Conservation (phyloP, 2,888 invertebrate genomes). For the Eucera pruinosa region DNA sequence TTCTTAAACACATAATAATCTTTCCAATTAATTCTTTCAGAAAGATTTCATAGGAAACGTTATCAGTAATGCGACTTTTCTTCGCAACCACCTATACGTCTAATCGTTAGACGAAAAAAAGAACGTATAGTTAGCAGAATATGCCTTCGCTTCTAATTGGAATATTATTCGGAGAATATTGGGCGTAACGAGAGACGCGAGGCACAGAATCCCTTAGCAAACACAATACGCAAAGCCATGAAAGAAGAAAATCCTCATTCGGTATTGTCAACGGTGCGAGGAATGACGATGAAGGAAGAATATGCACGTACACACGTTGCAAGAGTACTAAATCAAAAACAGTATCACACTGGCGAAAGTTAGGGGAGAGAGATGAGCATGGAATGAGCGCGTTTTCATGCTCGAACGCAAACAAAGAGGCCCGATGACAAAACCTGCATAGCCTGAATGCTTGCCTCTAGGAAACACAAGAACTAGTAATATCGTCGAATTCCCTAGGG, state of each 20-base stretch:
- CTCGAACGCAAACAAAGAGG: conserved; percentile 79
- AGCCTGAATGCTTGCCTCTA: conserved; percentile 74
- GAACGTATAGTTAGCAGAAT: no score
- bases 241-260: conserved; percentile 44
- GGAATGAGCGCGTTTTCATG: conserved; percentile 77
- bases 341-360: conserved; percentile 49
- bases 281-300: conserved; percentile 41
- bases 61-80: no score
- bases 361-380: conserved; percentile 55
- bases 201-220: conserved; percentile 3
- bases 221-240: conserved; percentile 39
- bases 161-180: conserved; percentile 35
- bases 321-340: conserved; percentile 72
- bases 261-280: conserved; percentile 58
- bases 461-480: conserved; percentile 73
- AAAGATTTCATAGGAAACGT: no score
- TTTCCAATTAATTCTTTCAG: no score
- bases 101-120: no score
- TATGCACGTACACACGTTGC: conserved; percentile 28
- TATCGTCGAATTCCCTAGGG: conserved; percentile 70
- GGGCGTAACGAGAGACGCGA: conserved; percentile 33
- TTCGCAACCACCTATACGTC: no score
- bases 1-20: no score
- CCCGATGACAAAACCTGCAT: conserved; percentile 81
- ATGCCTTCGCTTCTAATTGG: conserved; percentile 6